Base-by-base conservation (phyloP, 2,888 invertebrate genomes). In the Xylophagus ater region DNA sequence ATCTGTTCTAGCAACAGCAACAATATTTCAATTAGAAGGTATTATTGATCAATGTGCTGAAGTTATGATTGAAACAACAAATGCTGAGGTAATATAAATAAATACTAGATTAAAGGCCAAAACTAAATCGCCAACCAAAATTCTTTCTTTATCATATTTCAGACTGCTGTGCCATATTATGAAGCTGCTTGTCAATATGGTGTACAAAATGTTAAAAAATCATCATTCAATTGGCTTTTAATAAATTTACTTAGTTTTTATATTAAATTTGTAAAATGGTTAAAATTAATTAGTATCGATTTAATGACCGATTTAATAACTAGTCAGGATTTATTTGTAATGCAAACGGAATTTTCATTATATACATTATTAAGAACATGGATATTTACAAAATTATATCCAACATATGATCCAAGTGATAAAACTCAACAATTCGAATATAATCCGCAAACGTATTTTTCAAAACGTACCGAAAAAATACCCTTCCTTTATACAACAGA, bases 291-390 rank as follows among this genome's bases (percentile, higher is more conserved):
- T 49, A 76, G 75, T 19, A 60, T 71, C n/a, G 72, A 75, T 3
- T 56, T 83, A 44, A 78, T 84, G 78, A 64, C 68, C 3, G 65
- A 72, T 25, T 58, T 82, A 19, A 69, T 81, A 18, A 61, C 68
- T 9, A 75, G 78, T 55, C 72, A 76, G 1, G 72, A 78, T 50
- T 65, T 84, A 42, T 77, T 77, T 54, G 81, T 81, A 2, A 74
- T 82, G 67, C 82, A 83, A 61, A 82, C 83, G 1, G 84, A 84
- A 62, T 81, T 81, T 59, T 79, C 81, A 21, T 62, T 83, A 26
- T 84, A 84, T 49, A 73, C 76, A 33, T 63, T 82, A 56, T 56
- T 84, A 14, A 73, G 81, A 51, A 72, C 73, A 51, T 84, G 83
- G 83, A 65, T 76, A 51, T 79, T 71, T 50, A 52, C 76, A 32